A percentile compares a stretch with the other conserved stretches of the same genome.
Evolutionary conservation across 2,888 invertebrate species (phyloP).

Genomic region (Odontocolon sp.): DNA sequence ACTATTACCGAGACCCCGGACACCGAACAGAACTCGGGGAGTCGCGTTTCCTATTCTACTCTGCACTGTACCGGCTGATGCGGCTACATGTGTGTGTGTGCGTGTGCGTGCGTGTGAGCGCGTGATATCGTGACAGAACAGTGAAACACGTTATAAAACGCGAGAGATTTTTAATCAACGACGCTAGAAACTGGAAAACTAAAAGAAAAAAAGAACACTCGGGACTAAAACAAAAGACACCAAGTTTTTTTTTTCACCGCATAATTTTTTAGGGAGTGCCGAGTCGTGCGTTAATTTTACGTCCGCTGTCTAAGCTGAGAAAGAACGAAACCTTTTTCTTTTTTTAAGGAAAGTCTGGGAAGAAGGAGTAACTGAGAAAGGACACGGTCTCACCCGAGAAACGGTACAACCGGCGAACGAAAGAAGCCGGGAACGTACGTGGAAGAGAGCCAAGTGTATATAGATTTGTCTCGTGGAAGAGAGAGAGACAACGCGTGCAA

Average conservation of each 20-base stretch:
- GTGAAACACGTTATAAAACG: slow-evolving; percentile 1
- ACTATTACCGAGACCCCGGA: slow-evolving; percentile 16
- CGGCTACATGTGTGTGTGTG: too few relatives aligned
- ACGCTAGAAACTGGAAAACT: background rate
- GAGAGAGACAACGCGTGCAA: background rate
- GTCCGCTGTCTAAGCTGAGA: background rate
- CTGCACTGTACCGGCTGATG: background rate
- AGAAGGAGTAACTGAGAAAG: too few relatives aligned
- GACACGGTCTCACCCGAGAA: too few relatives aligned
- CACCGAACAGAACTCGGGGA: slow-evolving; percentile 19
- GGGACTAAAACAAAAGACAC: background rate
- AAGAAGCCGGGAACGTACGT: background rate
- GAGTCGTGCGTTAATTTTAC: background rate
- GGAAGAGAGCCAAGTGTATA: background rate
- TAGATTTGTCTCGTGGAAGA: background rate
- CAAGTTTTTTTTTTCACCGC: background rate
- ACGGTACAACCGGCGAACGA: slow-evolving; percentile 6
- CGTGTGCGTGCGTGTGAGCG: background rate
- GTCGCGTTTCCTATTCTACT: slow-evolving; percentile 21
- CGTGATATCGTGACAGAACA: background rate
- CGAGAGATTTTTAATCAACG: background rate
- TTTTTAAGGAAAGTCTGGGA: too few relatives aligned
- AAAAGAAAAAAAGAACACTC: too few relatives aligned
- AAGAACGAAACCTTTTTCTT: background rate
- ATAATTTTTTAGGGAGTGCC: background rate